These are phyloP conservation scores for Pampusana beccarii DNA, from an alignment of 2,113 vertebrate species.

Conservation along the genomic window DNA sequence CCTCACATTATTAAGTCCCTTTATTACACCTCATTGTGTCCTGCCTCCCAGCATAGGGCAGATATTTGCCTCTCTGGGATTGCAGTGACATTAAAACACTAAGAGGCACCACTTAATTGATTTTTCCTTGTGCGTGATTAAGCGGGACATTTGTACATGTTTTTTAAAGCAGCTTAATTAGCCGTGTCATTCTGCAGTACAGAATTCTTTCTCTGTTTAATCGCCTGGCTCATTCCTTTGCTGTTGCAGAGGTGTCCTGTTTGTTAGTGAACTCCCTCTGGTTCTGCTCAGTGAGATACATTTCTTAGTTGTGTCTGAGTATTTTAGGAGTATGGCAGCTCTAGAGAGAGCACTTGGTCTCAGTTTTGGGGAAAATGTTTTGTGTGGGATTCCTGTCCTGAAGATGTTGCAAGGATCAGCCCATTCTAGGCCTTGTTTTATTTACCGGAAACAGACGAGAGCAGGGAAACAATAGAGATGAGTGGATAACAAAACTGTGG, in stretches of 20 bases:
- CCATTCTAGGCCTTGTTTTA: neutral
- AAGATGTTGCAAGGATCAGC: neutral
- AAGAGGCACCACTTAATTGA: neutral
- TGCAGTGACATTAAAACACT: neutral
- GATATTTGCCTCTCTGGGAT: neutral
- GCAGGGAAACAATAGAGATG: neutral
- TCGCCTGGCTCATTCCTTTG: neutral
- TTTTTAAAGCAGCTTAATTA: neutral
- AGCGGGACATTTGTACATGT: neutral
- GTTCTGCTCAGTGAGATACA: accelerated
- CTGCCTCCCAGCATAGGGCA: neutral
- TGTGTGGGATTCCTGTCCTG: neutral
- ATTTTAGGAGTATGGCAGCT: neutral
- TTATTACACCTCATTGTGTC: neutral
- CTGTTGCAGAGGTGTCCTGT: neutral
- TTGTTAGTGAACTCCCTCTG: neutral
- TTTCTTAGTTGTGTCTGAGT: neutral
- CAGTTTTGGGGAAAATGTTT: neutral
- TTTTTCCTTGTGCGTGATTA: neutral
- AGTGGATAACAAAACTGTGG: neutral
- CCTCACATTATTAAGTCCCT: neutral
- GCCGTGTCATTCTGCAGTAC: neutral
- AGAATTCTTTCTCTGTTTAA: neutral
- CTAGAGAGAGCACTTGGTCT: neutral
- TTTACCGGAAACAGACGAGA: neutral